phyloP scores from a whole-genome alignment of 2,888 invertebrate genomes.

The Amblyjoppa fuscipennis region DNA sequence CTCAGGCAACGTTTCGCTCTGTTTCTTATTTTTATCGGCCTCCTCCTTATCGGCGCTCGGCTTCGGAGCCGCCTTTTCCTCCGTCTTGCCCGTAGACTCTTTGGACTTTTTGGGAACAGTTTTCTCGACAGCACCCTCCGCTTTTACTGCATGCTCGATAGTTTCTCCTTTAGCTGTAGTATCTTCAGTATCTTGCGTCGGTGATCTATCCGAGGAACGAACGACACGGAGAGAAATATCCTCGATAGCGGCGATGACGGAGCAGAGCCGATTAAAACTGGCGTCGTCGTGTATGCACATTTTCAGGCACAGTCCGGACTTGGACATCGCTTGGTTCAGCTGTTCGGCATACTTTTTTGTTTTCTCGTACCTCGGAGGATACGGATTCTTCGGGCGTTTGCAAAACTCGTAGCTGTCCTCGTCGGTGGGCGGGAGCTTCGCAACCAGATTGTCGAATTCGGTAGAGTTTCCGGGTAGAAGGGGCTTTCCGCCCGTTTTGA shows the following conservation, averaged over 20 bases:
- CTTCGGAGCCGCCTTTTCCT: not conserved
- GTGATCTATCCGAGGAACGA: conserved; percentile 43
- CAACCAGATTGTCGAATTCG: conserved; percentile 60
- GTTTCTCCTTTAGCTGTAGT: not conserved
- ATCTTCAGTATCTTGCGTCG: not conserved
- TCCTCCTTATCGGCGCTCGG: not conserved
- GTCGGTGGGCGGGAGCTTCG: not conserved
- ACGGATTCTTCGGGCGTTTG: conserved; percentile 27
- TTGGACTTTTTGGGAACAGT: not conserved
- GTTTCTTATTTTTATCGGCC: not conserved
- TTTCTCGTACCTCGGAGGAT: conserved; percentile 51
- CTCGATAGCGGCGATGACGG: conserved; percentile 69
- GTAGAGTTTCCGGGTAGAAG: not conserved
- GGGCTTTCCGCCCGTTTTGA: not conserved
- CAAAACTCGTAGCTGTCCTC: conserved; percentile 54
- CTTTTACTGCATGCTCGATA: not conserved
- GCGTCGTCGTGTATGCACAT: conserved; percentile 52
- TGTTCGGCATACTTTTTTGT: conserved; percentile 12
- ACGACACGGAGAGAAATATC: conserved; percentile 32
- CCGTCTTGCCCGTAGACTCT: not conserved
- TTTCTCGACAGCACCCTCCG: not conserved
- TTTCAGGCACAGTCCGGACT: not conserved
- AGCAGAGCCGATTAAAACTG: conserved; percentile 69
- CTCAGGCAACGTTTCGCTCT: not conserved
- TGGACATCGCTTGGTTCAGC: conserved; percentile 48